A percentile compares a stretch with the other conserved stretches of the same genome.
These are phyloP conservation scores for Nomada flava DNA, from an alignment of 2,888 invertebrate genomes.

Conservation along the genomic window DNA sequence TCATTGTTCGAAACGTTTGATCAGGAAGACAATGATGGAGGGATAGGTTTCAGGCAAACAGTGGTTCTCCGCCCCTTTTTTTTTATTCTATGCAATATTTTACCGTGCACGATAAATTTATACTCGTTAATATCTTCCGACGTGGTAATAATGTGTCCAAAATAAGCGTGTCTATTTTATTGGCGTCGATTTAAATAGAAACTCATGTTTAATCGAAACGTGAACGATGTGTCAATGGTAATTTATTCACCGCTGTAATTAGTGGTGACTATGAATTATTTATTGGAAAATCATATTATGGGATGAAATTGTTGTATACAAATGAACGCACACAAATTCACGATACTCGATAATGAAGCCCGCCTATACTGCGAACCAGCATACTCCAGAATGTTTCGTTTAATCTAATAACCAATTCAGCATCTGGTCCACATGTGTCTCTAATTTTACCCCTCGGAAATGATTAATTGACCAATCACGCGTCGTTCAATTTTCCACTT, in stretches of 20 bases:
- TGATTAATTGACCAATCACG: constrained; percentile 35
- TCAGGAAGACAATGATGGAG: constrained; percentile 65
- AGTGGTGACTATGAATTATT: no score
- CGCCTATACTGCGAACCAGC: constrained; percentile 27
- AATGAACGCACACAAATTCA: not conserved
- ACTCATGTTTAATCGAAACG: no score
- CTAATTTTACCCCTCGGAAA: constrained; percentile 15
- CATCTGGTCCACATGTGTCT: constrained; percentile 56
- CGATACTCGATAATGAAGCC: constrained; percentile 43
- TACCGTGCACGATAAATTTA: not conserved
- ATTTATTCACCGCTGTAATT: no score
- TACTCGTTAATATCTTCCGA: not conserved
- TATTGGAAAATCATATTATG: no score
- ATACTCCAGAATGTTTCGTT: constrained; percentile 52
- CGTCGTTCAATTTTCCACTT: constrained; percentile 4
- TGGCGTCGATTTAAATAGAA: no score
- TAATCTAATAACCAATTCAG: constrained; percentile 62
- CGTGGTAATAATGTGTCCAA: no score
- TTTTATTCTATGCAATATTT: not conserved
- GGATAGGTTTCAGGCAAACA: constrained; percentile 28
- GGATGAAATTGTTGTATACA: not conserved
- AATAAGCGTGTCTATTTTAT: no score
- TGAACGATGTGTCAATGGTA: no score
- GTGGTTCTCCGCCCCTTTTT: constrained; percentile 28
- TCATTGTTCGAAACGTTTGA: constrained; percentile 72